These are phyloP conservation scores for Dasyurus viverrinus DNA, from an alignment of 2,113 vertebrate genomes.

Conservation along the genomic window DNA sequence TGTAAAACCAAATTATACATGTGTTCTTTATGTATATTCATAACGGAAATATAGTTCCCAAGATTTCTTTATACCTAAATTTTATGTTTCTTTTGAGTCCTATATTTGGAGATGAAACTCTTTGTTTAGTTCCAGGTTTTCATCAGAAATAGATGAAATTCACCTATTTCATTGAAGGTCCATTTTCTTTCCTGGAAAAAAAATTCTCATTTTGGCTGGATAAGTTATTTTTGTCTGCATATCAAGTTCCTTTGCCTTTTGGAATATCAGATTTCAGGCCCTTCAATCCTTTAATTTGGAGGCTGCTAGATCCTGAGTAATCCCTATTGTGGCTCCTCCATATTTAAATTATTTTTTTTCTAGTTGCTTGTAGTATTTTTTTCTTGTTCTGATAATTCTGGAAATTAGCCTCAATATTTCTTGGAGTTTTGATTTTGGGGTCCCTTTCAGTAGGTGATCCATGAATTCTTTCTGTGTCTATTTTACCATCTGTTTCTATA, in stretches of 20 bases:
- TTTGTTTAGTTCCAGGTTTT: background rate
- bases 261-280: background rate
- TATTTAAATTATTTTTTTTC: no score
- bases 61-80: background rate
- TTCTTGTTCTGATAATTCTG: no score
- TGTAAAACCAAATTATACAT: no score
- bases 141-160: background rate
- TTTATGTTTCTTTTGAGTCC: background rate
- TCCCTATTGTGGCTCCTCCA: no score
- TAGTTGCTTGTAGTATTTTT: no score
- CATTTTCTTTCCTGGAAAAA: background rate
- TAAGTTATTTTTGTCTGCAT: background rate
- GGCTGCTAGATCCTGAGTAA: background rate
- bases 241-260: background rate
- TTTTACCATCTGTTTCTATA: no score
- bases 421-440: no score
- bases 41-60: no score
- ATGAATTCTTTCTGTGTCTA: no score
- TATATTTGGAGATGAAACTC: background rate
- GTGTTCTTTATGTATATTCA: no score
- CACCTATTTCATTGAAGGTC: background rate
- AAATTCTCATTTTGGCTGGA: background rate
- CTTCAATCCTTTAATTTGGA: background rate
- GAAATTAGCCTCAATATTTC: no score
- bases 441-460: no score